phyloP scores from a whole-genome alignment of 2,888 invertebrate genomes.

The Epirrhoe alternata region DNA sequence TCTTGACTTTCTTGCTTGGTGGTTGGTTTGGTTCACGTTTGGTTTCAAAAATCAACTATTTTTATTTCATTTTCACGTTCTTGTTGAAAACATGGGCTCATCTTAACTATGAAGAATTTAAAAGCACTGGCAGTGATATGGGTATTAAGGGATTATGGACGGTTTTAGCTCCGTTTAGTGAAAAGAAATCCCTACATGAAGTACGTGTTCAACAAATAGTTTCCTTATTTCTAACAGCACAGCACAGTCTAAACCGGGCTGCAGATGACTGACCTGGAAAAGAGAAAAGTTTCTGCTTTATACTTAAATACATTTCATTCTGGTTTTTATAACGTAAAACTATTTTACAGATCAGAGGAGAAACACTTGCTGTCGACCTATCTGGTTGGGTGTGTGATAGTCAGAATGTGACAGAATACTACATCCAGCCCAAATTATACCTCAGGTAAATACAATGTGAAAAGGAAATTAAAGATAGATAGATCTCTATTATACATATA shows the following conservation, averaged over 20 bases:
- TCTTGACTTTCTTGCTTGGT: too few relatives aligned
- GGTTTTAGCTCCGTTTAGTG: constrained; percentile 90
- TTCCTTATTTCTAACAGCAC: too few relatives aligned
- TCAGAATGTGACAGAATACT: constrained; percentile 90
- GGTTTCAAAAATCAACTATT: too few relatives aligned
- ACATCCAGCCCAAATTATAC: constrained; percentile 91
- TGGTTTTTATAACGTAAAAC: constrained; percentile 2
- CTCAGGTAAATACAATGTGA: constrained; percentile 86
- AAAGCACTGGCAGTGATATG: constrained; percentile 80
- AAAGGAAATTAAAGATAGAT: too few relatives aligned
- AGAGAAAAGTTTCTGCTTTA: not conserved
- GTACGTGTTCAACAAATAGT: constrained; percentile 63
- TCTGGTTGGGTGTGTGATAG: constrained; percentile 97
- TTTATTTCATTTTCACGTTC: too few relatives aligned
- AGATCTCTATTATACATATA: too few relatives aligned
- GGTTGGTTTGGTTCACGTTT: too few relatives aligned
- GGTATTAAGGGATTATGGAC: constrained; percentile 96
- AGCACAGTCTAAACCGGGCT: too few relatives aligned
- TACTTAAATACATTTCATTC: not conserved
- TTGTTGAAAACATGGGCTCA: too few relatives aligned
- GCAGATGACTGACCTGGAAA: not conserved
- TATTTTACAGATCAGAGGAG: constrained; percentile 85
- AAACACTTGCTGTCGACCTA: constrained; percentile 94
- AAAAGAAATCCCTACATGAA: constrained; percentile 90
- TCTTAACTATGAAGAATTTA: not conserved